Evolutionary conservation across 2,888 invertebrate species (phyloP).

Genomic region (Lissonota sp.): DNA sequence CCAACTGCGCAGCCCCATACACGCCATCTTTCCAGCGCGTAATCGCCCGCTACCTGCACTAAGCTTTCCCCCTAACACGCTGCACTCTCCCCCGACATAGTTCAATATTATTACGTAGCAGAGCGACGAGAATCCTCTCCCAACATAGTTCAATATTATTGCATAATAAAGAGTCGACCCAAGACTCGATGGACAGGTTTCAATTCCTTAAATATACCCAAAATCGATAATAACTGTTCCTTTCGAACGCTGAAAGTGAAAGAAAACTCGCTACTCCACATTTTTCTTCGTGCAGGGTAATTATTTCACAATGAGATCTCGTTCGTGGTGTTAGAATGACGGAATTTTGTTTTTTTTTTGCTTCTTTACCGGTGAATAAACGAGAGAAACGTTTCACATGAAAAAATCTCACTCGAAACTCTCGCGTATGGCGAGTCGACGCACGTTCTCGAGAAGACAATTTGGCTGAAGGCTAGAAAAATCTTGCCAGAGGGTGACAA

Average conservation of each 20-base stretch:
- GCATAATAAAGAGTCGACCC: slow-evolving; percentile 11
- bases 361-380: slow-evolving; percentile 18
- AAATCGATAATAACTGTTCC: neutral
- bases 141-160: slow-evolving; percentile 38
- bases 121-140: slow-evolving; percentile 24
- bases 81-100: neutral
- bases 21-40: slow-evolving; percentile 71
- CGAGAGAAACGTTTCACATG: slow-evolving; percentile 39
- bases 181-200: neutral
- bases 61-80: no score
- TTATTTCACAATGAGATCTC: neutral
- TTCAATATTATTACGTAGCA: slow-evolving; percentile 44
- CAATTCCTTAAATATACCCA: neutral
- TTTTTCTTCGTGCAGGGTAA: no score
- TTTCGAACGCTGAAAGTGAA: neutral
- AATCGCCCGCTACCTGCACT: slow-evolving; percentile 17
- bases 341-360: neutral
- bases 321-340: no score
- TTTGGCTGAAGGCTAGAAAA: slow-evolving; percentile 50
- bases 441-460: slow-evolving; percentile 49
- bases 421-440: slow-evolving; percentile 37
- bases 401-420: slow-evolving; percentile 30
- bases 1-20: slow-evolving; percentile 66
- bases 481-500: slow-evolving; percentile 25
- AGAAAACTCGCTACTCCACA: neutral